These are phyloP conservation scores for Hyperoodon ampullatus DNA, from an alignment of 2,113 vertebrate species.

Conservation along the genomic window DNA sequence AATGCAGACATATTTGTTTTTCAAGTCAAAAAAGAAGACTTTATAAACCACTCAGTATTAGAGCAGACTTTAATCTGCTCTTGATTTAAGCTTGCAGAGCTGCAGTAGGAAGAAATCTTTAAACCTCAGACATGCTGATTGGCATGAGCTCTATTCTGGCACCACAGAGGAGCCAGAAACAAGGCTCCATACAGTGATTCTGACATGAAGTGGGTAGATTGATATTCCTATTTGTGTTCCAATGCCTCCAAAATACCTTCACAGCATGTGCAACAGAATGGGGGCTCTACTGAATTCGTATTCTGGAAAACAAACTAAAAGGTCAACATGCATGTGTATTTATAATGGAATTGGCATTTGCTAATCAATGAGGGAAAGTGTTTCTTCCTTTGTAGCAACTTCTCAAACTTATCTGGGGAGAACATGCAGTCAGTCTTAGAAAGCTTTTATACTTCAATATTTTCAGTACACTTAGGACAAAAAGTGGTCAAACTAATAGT, in stretches of 20 bases:
- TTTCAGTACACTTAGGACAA: slow-evolving; percentile 44
- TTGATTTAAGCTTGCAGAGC: slow-evolving; percentile 50
- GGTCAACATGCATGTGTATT: slow-evolving; percentile 63
- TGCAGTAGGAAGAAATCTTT: slow-evolving; percentile 67
- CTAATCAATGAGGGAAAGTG: slow-evolving; percentile 43
- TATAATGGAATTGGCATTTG: slow-evolving; percentile 57
- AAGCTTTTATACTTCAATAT: slow-evolving; percentile 45
- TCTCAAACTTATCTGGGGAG: slow-evolving; percentile 47
- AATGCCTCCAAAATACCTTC: slow-evolving; percentile 60
- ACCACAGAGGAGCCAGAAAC: slow-evolving; percentile 9
- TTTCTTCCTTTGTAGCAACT: slow-evolving; percentile 56
- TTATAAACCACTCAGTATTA: slow-evolving; percentile 47
- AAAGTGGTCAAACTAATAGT: neutral
- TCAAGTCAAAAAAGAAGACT: slow-evolving; percentile 48
- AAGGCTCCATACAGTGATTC: slow-evolving; percentile 3
- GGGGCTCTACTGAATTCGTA: slow-evolving; percentile 25
- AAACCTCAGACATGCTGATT: slow-evolving; percentile 55
- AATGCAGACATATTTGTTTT: slow-evolving; percentile 44
- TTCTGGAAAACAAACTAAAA: slow-evolving; percentile 66
- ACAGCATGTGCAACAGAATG: slow-evolving; percentile 12
- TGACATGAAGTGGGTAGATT: slow-evolving; percentile 39
- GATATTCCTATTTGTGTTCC: slow-evolving; percentile 23
- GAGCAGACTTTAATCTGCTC: slow-evolving; percentile 49
- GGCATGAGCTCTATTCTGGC: neutral
- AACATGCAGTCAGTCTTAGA: neutral